Evolutionary conservation across 2,797 vertebrate genomes (phyloP).

Genomic region (Notolepis coatsorum): DNA sequence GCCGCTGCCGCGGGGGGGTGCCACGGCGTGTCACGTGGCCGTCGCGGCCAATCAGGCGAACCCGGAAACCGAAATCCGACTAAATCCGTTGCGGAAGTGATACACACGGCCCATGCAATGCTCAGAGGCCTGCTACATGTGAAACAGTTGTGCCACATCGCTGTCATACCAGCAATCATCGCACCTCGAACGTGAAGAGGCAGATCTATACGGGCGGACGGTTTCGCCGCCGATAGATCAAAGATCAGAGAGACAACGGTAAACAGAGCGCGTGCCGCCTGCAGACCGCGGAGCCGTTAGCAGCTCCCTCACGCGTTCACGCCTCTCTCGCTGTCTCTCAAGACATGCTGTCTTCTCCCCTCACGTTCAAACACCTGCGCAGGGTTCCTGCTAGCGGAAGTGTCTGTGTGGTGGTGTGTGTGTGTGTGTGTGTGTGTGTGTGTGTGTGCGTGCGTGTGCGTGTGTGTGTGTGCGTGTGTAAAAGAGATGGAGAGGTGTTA

Average conservation of each 20-base stretch:
- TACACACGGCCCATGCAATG: too few relatives aligned
- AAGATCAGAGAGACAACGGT: conserved; percentile 7
- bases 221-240: neutral
- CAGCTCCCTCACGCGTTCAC: conserved; percentile 27
- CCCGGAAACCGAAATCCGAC: too few relatives aligned
- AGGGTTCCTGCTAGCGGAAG: conserved; percentile 66
- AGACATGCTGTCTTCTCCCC: conserved; percentile 35
- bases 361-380: neutral
- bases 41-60: too few relatives aligned
- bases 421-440: conserved; percentile 26
- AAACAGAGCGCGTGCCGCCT: conserved; percentile 34
- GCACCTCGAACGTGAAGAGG: neutral
- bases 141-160: neutral
- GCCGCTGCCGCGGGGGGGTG: too few relatives aligned
- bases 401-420: conserved; percentile 8
- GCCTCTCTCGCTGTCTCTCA: neutral
- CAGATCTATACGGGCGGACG: neutral
- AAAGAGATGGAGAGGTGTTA: too few relatives aligned
- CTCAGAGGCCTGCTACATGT: too few relatives aligned
- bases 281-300: conserved; percentile 34
- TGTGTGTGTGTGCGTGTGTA: conserved; percentile 9
- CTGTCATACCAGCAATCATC: neutral
- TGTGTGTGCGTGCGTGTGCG: neutral
- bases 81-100: too few relatives aligned
- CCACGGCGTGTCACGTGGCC: too few relatives aligned